Percentiles rank a stretch among this genome's conserved stretches.
phyloP scores from a whole-genome alignment of 2,797 vertebrate genomes.

The Leuciscus waleckii region DNA sequence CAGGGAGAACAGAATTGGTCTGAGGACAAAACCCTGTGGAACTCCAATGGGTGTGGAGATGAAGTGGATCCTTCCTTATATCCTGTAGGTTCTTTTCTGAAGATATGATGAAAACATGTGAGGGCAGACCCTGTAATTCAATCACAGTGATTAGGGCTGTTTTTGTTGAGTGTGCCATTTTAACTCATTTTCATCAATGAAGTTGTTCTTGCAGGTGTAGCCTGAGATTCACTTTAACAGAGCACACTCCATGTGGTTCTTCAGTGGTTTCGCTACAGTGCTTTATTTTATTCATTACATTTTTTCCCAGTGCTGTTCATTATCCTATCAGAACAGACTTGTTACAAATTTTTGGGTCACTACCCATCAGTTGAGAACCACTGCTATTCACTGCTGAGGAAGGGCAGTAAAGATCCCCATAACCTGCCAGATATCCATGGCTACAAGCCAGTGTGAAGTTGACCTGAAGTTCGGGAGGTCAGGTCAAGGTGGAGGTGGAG shows the following conservation, averaged over 20 bases:
- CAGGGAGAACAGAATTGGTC: neutral
- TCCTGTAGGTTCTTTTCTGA: neutral
- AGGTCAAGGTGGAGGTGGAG: neutral
- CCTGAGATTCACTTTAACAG: neutral
- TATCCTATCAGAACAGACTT: neutral
- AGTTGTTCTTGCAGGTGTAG: neutral
- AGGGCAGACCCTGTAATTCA: neutral
- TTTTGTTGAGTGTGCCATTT: neutral
- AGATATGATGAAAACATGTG: neutral
- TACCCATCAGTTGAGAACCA: neutral
- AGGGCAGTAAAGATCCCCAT: neutral
- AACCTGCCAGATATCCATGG: neutral
- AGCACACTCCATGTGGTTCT: too few species aligned
- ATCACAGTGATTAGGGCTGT: neutral
- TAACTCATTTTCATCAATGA: neutral
- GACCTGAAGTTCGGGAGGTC: conserved; percentile 3
- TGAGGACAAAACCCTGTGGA: conserved; percentile 5
- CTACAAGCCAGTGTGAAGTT: neutral
- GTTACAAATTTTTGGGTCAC: neutral
- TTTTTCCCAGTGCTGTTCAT: neutral
- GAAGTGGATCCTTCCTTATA: neutral
- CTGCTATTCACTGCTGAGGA: neutral
- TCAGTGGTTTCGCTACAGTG: too few species aligned
- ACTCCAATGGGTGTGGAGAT: neutral
- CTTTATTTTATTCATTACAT: neutral